Conservation (phyloP, 1,140 invertebrate species). For the Orchestia grillus region DNA sequence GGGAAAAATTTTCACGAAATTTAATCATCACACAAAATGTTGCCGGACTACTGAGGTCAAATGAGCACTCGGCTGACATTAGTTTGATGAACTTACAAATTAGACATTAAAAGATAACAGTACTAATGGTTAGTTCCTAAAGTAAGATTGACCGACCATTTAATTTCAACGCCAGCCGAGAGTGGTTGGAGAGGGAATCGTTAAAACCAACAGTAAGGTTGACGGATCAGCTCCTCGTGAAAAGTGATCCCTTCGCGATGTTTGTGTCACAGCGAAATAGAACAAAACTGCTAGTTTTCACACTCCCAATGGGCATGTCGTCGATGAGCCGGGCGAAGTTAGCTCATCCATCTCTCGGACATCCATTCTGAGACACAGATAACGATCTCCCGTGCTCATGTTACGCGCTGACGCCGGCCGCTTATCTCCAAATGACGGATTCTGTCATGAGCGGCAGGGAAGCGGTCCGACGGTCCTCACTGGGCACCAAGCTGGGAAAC, state of each 20-base stretch:
- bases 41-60: too few species aligned
- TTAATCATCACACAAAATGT: too few species aligned
- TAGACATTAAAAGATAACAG: too few species aligned
- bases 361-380: not conserved
- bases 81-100: too few species aligned
- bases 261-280: not conserved
- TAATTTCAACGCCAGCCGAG: too few species aligned
- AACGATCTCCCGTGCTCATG: not conserved
- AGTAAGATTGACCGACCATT: too few species aligned
- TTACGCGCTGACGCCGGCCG: not conserved
- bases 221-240: not conserved
- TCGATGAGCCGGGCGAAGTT: not conserved
- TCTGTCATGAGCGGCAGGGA: not conserved
- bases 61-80: too few species aligned
- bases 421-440: not conserved
- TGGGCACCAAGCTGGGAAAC: not conserved
- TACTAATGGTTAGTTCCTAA: too few species aligned
- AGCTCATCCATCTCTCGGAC: not conserved
- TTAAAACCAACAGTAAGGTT: not conserved
- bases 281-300: not conserved
- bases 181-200: not conserved
- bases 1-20: too few species aligned
- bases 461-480: not conserved
- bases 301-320: not conserved
- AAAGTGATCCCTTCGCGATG: not conserved